Percentiles rank a stretch among this genome's conserved stretches.
Conservation (phyloP, 2,888 invertebrate genomes). For the Euzophera pinguis region DNA sequence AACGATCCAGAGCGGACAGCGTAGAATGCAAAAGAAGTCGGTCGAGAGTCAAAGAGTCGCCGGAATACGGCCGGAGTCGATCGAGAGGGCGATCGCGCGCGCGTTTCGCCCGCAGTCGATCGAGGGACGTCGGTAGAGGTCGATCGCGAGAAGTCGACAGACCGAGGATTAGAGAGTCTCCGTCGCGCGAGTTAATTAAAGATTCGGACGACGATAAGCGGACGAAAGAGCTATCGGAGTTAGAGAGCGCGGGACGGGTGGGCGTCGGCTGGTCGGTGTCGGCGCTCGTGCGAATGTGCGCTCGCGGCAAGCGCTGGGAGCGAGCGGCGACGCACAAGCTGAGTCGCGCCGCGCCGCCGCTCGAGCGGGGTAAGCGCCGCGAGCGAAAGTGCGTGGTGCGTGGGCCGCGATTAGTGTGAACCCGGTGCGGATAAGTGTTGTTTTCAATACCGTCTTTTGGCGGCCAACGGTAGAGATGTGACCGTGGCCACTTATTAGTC, state of each 20-base stretch:
- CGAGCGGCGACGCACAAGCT: constrained; percentile 66
- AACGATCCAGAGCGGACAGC: neutral
- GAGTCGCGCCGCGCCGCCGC: constrained; percentile 51
- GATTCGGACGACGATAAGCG: no score
- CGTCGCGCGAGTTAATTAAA: no score
- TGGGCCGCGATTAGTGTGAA: no score
- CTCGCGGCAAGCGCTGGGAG: constrained; percentile 41
- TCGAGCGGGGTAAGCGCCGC: constrained; percentile 71
- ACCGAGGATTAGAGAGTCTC: neutral
- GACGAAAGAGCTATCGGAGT: neutral
- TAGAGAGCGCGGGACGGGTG: no score
- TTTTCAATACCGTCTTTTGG: no score
- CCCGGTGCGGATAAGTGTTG: no score
- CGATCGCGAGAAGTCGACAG: neutral
- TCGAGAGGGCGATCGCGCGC: neutral
- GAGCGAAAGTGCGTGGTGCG: constrained; percentile 72
- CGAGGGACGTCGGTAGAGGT: neutral
- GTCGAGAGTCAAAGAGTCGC: constrained; percentile 6
- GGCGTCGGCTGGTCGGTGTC: constrained; percentile 34
- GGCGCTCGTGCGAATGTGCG: constrained; percentile 44
- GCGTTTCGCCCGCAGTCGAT: neutral
- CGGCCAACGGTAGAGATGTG: no score
- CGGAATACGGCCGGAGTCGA: constrained; percentile 2
- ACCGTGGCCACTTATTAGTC: no score
- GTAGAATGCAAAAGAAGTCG: neutral